These are phyloP conservation scores for Thecophora atra DNA, from an alignment of 2,888 invertebrate genomes.

Conservation along the genomic window DNA sequence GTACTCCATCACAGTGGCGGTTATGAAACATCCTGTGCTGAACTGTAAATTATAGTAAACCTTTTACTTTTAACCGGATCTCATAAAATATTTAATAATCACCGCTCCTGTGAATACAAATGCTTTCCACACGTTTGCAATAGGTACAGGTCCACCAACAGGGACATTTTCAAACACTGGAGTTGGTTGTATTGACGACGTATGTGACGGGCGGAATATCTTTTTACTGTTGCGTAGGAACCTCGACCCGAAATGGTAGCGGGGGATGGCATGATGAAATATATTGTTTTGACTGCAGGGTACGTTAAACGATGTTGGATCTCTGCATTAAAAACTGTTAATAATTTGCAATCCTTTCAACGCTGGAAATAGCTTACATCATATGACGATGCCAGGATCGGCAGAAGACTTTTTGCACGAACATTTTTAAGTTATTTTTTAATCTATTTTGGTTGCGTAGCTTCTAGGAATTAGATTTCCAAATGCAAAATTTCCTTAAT, in stretches of 20 bases:
- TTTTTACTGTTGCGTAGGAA: constrained; percentile 43
- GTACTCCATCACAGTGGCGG: constrained; percentile 89
- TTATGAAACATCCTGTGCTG: constrained; percentile 73
- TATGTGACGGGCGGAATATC: constrained; percentile 37
- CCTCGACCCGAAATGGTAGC: constrained; percentile 41
- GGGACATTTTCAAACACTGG: constrained; percentile 39
- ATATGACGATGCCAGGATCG: constrained; percentile 52
- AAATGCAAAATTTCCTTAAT: too few species aligned
- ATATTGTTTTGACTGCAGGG: constrained; percentile 38
- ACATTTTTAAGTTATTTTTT: constrained; percentile 49
- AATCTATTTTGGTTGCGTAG: too few species aligned
- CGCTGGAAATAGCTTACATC: constrained; percentile 50
- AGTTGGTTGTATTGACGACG: constrained; percentile 30
- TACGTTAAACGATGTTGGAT: constrained; percentile 27
- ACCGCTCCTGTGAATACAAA: constrained; percentile 61
- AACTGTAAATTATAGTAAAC: constrained; percentile 67
- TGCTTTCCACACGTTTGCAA: constrained; percentile 56
- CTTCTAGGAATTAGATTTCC: too few species aligned
- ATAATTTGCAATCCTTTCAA: neutral
- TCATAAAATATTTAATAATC: constrained; percentile 36
- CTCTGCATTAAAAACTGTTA: constrained; percentile 15
- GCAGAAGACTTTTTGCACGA: constrained; percentile 52
- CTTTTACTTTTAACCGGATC: neutral
- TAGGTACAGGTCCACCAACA: constrained; percentile 51
- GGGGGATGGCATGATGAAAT: constrained; percentile 48